Evolutionary conservation across 2,888 invertebrate species (phyloP).

Genomic region (Patella caerulea): DNA sequence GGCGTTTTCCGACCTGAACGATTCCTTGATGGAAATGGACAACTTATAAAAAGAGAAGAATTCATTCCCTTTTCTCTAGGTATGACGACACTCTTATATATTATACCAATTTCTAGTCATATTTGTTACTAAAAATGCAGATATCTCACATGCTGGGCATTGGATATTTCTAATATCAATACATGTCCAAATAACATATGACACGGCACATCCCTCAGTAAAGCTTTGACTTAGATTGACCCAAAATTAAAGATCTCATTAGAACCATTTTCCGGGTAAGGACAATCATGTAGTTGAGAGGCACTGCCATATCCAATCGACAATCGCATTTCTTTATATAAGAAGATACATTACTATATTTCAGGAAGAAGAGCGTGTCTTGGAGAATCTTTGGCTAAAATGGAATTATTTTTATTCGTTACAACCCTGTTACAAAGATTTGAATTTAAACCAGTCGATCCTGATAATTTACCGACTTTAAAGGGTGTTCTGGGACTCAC

Average conservation of each 20-base stretch:
- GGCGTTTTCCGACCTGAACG: constrained; percentile 52
- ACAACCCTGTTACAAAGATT: constrained; percentile 39
- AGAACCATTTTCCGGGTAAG: too few species aligned
- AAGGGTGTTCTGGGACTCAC: constrained; percentile 39
- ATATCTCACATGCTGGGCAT: constrained; percentile 41
- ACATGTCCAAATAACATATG: too few species aligned
- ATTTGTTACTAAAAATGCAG: constrained; percentile 48
- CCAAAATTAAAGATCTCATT: too few species aligned
- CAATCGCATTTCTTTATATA: too few species aligned
- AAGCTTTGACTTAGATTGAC: too few species aligned
- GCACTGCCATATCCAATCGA: too few species aligned
- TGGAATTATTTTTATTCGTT: constrained; percentile 46
- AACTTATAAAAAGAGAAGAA: constrained; percentile 28
- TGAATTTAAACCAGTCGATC: constrained; percentile 29
- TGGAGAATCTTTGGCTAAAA: constrained; percentile 39
- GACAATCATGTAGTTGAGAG: too few species aligned
- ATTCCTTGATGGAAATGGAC: constrained; percentile 44
- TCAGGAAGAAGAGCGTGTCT: constrained; percentile 43
- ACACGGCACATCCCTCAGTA: too few species aligned
- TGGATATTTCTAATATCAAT: constrained; percentile 29
- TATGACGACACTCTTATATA: constrained; percentile 36
- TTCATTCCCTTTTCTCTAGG: constrained; percentile 44
- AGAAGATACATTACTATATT: background rate
- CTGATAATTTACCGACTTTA: constrained; percentile 30
- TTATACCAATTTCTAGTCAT: constrained; percentile 21